A percentile compares a stretch with the other conserved stretches of the same genome.
phyloP scores from a whole-genome alignment of 1,140 invertebrate species.

The Zaprionus lachaisei region DNA sequence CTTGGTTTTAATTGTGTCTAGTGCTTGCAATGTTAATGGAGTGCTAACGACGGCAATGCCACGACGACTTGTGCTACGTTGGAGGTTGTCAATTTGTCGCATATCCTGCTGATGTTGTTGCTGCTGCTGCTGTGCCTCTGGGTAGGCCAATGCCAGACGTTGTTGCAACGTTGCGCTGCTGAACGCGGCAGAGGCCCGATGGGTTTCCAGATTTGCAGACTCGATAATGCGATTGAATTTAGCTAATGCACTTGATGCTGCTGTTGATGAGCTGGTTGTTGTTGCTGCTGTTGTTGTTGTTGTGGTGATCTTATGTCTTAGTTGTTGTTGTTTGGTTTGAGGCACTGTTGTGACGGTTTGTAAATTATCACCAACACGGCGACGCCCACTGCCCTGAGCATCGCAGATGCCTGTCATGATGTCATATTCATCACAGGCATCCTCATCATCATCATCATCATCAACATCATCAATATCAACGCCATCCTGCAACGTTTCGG shows the following conservation, averaged over 20 bases:
- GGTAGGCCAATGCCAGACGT: slow-evolving; percentile 71
- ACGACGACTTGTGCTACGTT: slow-evolving; percentile 64
- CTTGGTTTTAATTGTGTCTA: slow-evolving; percentile 51
- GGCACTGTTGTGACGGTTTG: slow-evolving; percentile 84
- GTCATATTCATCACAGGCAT: slow-evolving; percentile 8
- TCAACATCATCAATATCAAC: slow-evolving; percentile 83
- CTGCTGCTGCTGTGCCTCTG: slow-evolving; percentile 67
- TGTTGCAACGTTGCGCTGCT: slow-evolving; percentile 72
- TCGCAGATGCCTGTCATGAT: slow-evolving; percentile 33
- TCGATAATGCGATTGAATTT: slow-evolving; percentile 84
- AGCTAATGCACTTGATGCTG: slow-evolving; percentile 82
- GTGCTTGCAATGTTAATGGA: slow-evolving; percentile 77
- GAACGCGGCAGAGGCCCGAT: slow-evolving; percentile 53
- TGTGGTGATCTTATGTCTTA: slow-evolving; percentile 75
- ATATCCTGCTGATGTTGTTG: slow-evolving; percentile 40
- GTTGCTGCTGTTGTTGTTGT: slow-evolving; percentile 58
- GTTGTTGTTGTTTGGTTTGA: slow-evolving; percentile 80
- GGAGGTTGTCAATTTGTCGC: slow-evolving; percentile 69
- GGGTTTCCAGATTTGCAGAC: slow-evolving; percentile 66
- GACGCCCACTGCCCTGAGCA: slow-evolving; percentile 49
- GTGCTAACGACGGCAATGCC: slow-evolving; percentile 74
- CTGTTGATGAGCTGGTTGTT: slow-evolving; percentile 62
- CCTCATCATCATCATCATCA: slow-evolving; percentile 67
- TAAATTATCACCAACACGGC: slow-evolving; percentile 70
- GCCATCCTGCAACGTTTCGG: slow-evolving; percentile 73